phyloP scores from a whole-genome alignment of 2,797 vertebrate genomes.

The Ataeniobius toweri region DNA sequence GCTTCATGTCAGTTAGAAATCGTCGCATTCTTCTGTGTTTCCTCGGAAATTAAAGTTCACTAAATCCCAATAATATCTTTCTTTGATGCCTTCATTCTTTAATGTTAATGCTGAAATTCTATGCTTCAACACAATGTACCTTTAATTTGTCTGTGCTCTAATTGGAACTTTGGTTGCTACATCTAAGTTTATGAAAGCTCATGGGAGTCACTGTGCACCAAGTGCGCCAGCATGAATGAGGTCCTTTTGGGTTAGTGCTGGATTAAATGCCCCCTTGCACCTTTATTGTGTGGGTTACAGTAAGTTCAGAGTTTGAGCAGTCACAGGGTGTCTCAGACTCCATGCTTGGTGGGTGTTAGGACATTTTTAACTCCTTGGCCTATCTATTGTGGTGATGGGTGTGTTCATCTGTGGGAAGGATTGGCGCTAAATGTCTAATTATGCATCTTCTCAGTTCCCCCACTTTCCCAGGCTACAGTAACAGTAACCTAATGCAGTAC shows the following conservation, averaged over 20 bases:
- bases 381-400: slow-evolving; percentile 77
- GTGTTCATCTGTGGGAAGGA: slow-evolving; percentile 71
- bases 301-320: slow-evolving; percentile 49
- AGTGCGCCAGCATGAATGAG: slow-evolving; percentile 21
- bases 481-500: slow-evolving; percentile 59
- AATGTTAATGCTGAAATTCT: slow-evolving; percentile 73
- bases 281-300: slow-evolving; percentile 55
- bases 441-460: slow-evolving; percentile 60
- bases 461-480: slow-evolving; percentile 76
- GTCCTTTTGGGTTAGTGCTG: slow-evolving; percentile 38
- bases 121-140: slow-evolving; percentile 59
- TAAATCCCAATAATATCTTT: slow-evolving; percentile 51
- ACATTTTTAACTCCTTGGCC: slow-evolving; percentile 68
- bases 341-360: slow-evolving; percentile 47
- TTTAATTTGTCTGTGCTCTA: slow-evolving; percentile 59
- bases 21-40: slow-evolving; percentile 43
- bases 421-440: slow-evolving; percentile 81
- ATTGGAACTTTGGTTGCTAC: slow-evolving; percentile 61
- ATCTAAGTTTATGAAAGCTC: slow-evolving; percentile 57
- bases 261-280: slow-evolving; percentile 21
- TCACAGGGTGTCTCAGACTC: slow-evolving; percentile 42
- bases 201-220: slow-evolving; percentile 6
- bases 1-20: slow-evolving; percentile 56
- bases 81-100: slow-evolving; percentile 53
- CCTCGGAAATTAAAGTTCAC: slow-evolving; percentile 47